Evolutionary conservation across 2,888 invertebrate genomes (phyloP), one percentile per base, ranked within the genome.

Genomic region (Stenichneumon culpator): DNA sequence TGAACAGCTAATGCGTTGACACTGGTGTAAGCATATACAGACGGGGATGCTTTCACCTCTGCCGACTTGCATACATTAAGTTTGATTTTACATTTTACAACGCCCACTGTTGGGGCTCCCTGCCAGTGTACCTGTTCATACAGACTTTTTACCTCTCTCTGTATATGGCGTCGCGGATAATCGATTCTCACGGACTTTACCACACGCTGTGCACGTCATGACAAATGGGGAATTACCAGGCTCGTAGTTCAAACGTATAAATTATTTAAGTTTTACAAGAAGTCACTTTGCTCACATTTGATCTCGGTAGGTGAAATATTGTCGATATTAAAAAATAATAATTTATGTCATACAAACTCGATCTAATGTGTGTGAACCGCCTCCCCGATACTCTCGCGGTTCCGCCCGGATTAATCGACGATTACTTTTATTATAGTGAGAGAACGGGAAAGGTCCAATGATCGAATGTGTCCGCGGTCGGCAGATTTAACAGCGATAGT

Each of bases 1-100:
- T 90, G 88, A 87, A 89, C 89, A 86, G 86, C 89, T 88, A 89
- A 89, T 87, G 79, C 86, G 79, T 84, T 86, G 87, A 73, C 83
- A 82, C 77, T 75, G 84, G 74, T 68, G 74, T 25, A 47, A 50
- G 67, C 52, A 60, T 74, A 80, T 72, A 65, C 50, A 19, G 25
- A 69, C 74, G 57, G 63, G 79, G 79, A 3, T 73, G 83, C 77
- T 78, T 86, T 83, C 67, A 74, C 82, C 81, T 63, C 73, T 80
- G 50, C 39, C 67, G 75, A 77, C 78, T 82, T 77, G 86, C 87
- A 89, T 87, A 88, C 84, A 83, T 84, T 88, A 82, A 82, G 63
- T 82, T 86, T 84, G 81, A 63, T 87, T 89, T 88, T 86, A 74
- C 86, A 85, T 86, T 82, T 83, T 54, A 86, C 77, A 80, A 87